Evolutionary conservation across 2,888 invertebrate genomes (phyloP), one percentile per base, ranked within the genome.

Genomic region (Lacanobia oleracea): DNA sequence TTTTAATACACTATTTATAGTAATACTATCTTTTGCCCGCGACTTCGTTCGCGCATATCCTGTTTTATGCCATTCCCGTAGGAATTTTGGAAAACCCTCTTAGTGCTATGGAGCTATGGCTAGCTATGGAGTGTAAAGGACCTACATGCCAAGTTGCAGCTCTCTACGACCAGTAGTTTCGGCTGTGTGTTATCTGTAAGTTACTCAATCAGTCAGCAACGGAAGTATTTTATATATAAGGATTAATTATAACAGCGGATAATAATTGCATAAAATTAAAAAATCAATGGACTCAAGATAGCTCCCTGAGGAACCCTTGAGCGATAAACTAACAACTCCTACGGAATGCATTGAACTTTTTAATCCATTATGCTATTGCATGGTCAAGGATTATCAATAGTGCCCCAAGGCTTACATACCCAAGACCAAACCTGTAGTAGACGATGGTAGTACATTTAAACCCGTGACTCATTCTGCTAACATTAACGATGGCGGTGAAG

Each of bases 401-500:
- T n/a, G 40, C 53, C 62, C 54, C 43, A 50, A 78, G 57, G 62
- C 54, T 75, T 71, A 79, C 54, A 51, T 65, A 62, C 40, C 53
- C 54, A 27, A 65, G 53, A 71, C 43, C 18, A 51, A 71, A 56
- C 51, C 56, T 62, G 66, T 33, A 56, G 43, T 50, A 65, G 54
- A 72, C n/a, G 14, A 77, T 53, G 51, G 53, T 59, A 51, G 33
- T 60, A 71, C 82, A 77, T 84, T 84, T 72, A 73, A 79, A 82
- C 75, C 68, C 66, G 77, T 86, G 84, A 85, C 56, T 84, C 82
- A 83, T 77, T 83, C 79, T 71, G 76, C 68, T 69, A 77, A 76
- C 77, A 80, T 82, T 85, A 82, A 86, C 88, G 83, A 83, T 60
- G 69, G 67, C 63, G 74, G 65, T 79, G 88, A 86, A 88, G 88